Conservation (phyloP, 2,113 vertebrate species). For the Zapornia atra region DNA sequence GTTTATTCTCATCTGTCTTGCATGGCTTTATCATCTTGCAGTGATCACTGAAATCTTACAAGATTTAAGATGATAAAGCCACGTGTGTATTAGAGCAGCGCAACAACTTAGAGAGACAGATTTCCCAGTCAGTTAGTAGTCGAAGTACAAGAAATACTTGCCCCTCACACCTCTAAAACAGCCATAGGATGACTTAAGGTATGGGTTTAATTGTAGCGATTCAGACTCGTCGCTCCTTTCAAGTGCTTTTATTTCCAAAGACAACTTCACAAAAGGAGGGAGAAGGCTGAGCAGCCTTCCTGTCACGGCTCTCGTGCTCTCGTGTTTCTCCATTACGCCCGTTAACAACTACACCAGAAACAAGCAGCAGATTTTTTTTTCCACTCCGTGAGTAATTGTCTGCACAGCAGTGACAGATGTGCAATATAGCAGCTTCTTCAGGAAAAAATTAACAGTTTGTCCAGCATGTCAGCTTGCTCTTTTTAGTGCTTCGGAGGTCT, state of each 20-base stretch:
- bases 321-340: conserved; percentile 66
- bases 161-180: background rate
- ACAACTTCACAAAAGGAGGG: background rate
- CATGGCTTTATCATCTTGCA: background rate
- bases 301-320: background rate
- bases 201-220: background rate
- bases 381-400: conserved; percentile 83
- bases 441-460: conserved; percentile 95
- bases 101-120: background rate
- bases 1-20: background rate
- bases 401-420: conserved; percentile 92
- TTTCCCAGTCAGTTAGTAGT: background rate
- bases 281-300: background rate
- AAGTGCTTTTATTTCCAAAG: background rate
- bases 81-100: background rate
- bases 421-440: conserved; percentile 92
- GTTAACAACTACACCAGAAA: conserved; percentile 75
- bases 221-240: background rate
- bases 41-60: background rate
- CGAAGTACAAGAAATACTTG: background rate
- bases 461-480: conserved; percentile 92
- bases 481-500: conserved; percentile 95
- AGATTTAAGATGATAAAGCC: too few relatives aligned
- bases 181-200: background rate
- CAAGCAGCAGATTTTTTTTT: conserved; percentile 64